Conservation (phyloP, 1,140 invertebrate genomes). For the Trachymyrmex septentrionalis region DNA sequence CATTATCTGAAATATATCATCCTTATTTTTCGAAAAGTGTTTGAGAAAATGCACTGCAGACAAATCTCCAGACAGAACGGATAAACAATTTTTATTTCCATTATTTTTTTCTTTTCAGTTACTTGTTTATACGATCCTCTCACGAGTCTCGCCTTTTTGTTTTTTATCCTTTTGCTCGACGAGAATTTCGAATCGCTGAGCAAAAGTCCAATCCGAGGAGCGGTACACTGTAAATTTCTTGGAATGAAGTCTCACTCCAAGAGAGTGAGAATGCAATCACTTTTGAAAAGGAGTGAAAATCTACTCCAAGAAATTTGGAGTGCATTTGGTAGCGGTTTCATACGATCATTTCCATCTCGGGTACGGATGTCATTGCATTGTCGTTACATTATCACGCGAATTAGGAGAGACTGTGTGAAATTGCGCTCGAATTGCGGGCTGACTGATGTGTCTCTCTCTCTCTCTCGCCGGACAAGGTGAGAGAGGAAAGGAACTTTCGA, state of each 20-base stretch:
- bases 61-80: not conserved
- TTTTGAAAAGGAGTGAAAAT: too few species aligned
- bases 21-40: conserved; percentile 20
- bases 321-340: not conserved
- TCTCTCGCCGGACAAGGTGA: not conserved
- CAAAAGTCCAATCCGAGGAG: too few species aligned
- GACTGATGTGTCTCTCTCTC: conserved; percentile 47
- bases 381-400: conserved; percentile 11
- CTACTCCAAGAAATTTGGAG: too few species aligned
- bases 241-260: too few species aligned
- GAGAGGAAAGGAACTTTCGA: conserved; percentile 58
- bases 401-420: conserved; percentile 17
- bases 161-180: not conserved
- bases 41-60: not conserved
- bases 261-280: too few species aligned
- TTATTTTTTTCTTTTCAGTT: not conserved
- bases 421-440: conserved; percentile 26
- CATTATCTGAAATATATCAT: conserved; percentile 10
- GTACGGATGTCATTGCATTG: not conserved
- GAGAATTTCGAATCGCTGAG: not conserved
- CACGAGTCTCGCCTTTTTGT: not conserved
- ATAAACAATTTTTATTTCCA: conserved; percentile 2
- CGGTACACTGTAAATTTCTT: too few species aligned
- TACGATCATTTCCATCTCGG: conserved; percentile 57
- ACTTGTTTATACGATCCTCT: too few species aligned